These are phyloP conservation scores for Anolis sagrei DNA, from an alignment of 2,113 vertebrate species.

Conservation along the genomic window DNA sequence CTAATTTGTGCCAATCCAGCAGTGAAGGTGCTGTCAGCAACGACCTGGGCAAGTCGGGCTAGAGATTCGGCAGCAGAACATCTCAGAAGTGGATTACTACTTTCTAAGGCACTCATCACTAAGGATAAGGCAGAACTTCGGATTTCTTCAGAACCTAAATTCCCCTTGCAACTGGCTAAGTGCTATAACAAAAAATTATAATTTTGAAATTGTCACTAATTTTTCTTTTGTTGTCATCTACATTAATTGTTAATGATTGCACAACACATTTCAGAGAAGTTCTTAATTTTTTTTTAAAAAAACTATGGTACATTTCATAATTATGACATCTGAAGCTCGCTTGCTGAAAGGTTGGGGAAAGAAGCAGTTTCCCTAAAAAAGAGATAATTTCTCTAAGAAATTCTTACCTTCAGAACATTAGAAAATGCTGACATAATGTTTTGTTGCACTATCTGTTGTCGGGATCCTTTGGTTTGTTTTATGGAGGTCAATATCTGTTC, in stretches of 20 bases:
- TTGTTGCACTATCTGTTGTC: constrained; percentile 85
- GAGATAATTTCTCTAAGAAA: neutral
- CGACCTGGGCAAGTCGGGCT: constrained; percentile 87
- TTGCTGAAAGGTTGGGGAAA: neutral
- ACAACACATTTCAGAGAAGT: neutral
- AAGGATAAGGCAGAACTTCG: constrained; percentile 80
- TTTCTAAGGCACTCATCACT: constrained; percentile 88
- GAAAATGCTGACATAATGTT: constrained; percentile 87
- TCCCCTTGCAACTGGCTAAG: constrained; percentile 74
- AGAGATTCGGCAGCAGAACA: constrained; percentile 89
- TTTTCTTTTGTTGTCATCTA: neutral
- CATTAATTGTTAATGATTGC: neutral
- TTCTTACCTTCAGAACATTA: constrained; percentile 87
- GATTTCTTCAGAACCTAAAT: constrained; percentile 84
- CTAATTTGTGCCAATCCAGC: constrained; percentile 86
- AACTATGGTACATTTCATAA: neutral
- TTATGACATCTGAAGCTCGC: neutral
- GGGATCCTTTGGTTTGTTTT: constrained; percentile 87
- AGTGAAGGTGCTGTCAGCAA: constrained; percentile 85
- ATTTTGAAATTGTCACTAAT: neutral
- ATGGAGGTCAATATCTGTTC: constrained; percentile 86
- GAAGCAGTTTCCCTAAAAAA: constrained; percentile 2
- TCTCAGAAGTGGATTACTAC: constrained; percentile 81
- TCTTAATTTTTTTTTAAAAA: neutral
- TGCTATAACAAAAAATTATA: constrained; percentile 68